These are phyloP conservation scores for Poecilia velifera DNA, from an alignment of 2,797 vertebrate genomes.

Conservation along the genomic window DNA sequence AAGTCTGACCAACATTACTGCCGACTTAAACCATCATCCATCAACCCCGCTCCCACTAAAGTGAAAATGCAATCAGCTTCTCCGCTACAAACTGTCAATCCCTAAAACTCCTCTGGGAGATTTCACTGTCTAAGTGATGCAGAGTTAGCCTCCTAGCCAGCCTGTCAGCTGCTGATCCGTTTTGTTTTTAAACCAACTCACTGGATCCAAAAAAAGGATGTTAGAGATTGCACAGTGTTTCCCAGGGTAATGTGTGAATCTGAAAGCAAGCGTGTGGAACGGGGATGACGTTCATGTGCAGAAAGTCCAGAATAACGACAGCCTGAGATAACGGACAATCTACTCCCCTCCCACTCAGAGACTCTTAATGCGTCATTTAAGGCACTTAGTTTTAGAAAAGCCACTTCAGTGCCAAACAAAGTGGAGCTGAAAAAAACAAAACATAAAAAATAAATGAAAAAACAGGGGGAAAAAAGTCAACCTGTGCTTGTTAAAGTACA, in stretches of 20 bases:
- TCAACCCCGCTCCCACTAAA: conserved; percentile 46
- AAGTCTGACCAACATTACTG: conserved; percentile 15
- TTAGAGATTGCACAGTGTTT: conserved; percentile 4
- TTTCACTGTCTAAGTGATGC: conserved; percentile 29
- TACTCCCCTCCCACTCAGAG: conserved; percentile 7
- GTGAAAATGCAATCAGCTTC: conserved; percentile 46
- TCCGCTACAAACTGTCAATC: conserved; percentile 41
- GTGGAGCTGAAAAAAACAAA: conserved; percentile 1
- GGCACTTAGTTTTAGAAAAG: conserved; percentile 21
- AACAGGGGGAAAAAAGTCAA: neutral
- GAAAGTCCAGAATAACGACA: neutral
- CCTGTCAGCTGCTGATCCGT: conserved; percentile 31
- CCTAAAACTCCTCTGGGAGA: conserved; percentile 35
- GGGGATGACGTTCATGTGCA: neutral
- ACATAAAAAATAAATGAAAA: neutral
- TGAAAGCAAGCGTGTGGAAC: conserved; percentile 19
- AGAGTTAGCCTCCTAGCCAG: conserved; percentile 22
- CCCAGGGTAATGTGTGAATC: conserved; percentile 15
- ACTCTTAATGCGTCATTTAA: conserved; percentile 27
- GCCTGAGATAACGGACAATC: neutral
- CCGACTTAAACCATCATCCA: conserved; percentile 22
- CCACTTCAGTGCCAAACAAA: neutral
- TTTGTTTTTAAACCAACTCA: conserved; percentile 14
- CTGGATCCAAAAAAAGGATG: conserved; percentile 12
- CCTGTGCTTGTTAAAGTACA: neutral